Evolutionary conservation across 2,797 vertebrate genomes (phyloP).

Genomic region (Spinibarbus caldwelli): DNA sequence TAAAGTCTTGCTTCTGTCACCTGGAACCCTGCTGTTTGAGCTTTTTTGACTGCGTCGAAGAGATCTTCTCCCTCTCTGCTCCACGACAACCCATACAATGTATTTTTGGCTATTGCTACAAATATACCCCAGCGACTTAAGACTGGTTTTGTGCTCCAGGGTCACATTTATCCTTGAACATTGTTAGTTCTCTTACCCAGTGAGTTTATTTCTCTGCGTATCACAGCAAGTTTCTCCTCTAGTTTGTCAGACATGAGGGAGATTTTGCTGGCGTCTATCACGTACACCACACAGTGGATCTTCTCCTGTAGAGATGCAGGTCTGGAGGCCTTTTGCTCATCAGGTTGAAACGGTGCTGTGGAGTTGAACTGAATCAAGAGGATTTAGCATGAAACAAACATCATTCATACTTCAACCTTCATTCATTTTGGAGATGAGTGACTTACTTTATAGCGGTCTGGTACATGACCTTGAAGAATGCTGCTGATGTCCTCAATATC

Average conservation of each 20-base stretch:
- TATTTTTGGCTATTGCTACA: too few relatives aligned
- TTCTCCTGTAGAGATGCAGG: constrained; percentile 57
- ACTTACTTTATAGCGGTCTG: constrained; percentile 69
- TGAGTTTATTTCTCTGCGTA: constrained; percentile 66
- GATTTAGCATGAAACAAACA: neutral
- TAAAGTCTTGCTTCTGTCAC: too few relatives aligned
- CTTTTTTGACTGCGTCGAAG: too few relatives aligned
- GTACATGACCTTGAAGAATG: constrained; percentile 69
- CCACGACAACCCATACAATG: too few relatives aligned
- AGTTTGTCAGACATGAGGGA: constrained; percentile 62
- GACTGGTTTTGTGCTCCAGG: too few relatives aligned
- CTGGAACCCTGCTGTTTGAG: too few relatives aligned
- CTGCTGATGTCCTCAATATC: constrained; percentile 38
- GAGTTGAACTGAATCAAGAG: constrained; percentile 66
- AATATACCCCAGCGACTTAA: too few relatives aligned
- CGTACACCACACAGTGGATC: constrained; percentile 71
- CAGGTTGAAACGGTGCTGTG: constrained; percentile 50
- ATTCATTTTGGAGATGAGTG: neutral
- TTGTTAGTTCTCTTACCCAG: constrained; percentile 58
- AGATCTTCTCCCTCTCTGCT: too few relatives aligned
- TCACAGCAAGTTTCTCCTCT: constrained; percentile 60
- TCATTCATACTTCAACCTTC: neutral
- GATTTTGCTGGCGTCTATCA: constrained; percentile 68
- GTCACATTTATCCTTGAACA: neutral
- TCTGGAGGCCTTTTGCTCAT: constrained; percentile 18